Percentiles rank a stretch among this genome's conserved stretches.
These are phyloP conservation scores for Chionis minor DNA, from an alignment of 2,113 vertebrate genomes.

Conservation along the genomic window DNA sequence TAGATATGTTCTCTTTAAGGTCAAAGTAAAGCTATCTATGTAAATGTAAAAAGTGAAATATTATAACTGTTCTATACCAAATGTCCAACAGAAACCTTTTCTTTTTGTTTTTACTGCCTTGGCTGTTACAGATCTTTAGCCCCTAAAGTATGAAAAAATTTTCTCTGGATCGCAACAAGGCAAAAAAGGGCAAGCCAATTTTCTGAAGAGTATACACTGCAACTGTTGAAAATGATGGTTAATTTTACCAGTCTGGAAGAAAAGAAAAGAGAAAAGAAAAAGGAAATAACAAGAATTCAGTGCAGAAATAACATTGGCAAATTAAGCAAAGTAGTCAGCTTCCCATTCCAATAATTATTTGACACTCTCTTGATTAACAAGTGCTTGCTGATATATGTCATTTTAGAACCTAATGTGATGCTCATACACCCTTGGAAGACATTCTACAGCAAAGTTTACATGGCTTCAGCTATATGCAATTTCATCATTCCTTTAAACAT, in stretches of 20 bases:
- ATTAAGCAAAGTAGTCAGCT: background rate
- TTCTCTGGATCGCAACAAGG: background rate
- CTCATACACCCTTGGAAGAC: background rate
- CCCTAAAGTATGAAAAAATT: background rate
- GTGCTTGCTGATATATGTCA: background rate
- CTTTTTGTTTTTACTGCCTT: background rate
- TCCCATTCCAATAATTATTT: constrained; percentile 11
- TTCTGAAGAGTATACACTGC: constrained; percentile 26
- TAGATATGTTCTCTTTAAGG: background rate
- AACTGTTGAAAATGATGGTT: background rate
- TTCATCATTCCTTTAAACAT: background rate
- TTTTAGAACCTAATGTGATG: background rate
- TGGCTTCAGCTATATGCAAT: background rate
- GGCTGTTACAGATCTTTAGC: background rate
- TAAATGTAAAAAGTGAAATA: background rate
- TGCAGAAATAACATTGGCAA: background rate
- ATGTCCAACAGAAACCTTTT: background rate
- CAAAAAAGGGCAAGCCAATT: background rate
- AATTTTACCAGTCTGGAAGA: background rate
- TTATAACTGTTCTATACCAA: background rate
- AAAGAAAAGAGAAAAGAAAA: too few species aligned
- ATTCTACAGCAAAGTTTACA: background rate
- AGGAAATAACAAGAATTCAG: background rate
- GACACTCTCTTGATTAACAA: background rate
- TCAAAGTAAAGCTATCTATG: background rate